Evolutionary conservation across 2,888 invertebrate species (phyloP).

Genomic region (Chorisops tibialis): DNA sequence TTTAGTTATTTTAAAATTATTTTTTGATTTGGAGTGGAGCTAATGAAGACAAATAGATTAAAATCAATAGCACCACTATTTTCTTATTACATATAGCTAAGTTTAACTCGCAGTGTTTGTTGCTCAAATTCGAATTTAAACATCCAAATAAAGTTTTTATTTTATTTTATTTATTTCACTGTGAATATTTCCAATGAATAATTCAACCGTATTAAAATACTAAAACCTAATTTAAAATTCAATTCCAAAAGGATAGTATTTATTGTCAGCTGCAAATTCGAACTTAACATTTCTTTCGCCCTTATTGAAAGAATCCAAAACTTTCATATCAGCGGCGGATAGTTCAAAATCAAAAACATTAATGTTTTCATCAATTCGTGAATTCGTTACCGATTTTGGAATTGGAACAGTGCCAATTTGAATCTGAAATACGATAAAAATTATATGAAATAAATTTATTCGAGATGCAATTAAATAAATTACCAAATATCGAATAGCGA

Average conservation of each 20-base stretch:
- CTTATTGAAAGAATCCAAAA: constrained; percentile 55
- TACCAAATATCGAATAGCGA: constrained; percentile 64
- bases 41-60: no score
- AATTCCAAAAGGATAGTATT: constrained; percentile 49
- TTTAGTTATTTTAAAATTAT: no score
- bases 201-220: no score
- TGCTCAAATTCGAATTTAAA: no score
- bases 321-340: constrained; percentile 53
- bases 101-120: no score
- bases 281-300: constrained; percentile 42
- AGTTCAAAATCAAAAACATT: constrained; percentile 59
- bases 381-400: constrained; percentile 58
- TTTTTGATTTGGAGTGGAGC: no score
- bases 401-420: constrained; percentile 57
- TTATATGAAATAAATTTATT: constrained; percentile 53
- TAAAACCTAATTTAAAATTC: constrained; percentile 44
- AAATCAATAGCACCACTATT: no score
- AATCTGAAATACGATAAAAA: constrained; percentile 55
- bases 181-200: no score
- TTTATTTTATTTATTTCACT: no score
- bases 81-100: no score
- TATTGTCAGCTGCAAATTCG: constrained; percentile 42
- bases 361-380: constrained; percentile 56
- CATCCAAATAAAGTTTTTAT: no score
- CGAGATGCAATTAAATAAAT: constrained; percentile 56